These are phyloP conservation scores for Cenopis cana DNA, from an alignment of 2,888 invertebrate genomes.

Conservation along the genomic window DNA sequence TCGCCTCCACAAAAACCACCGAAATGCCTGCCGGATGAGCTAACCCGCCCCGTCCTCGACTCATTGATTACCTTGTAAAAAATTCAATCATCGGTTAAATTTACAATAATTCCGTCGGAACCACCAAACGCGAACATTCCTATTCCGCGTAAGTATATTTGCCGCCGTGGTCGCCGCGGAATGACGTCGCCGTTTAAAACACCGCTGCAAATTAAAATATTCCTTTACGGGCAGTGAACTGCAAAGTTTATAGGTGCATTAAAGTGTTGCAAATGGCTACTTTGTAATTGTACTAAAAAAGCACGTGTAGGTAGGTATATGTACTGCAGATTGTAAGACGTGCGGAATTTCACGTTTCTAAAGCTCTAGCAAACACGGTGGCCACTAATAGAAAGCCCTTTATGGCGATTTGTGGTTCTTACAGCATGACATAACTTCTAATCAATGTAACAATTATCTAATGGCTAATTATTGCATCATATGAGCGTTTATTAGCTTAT, in stretches of 20 bases:
- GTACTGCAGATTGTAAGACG: slow-evolving; percentile 28
- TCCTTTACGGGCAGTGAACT: slow-evolving; percentile 34
- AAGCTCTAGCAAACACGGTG: slow-evolving; percentile 36
- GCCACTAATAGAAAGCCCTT: slow-evolving; percentile 30
- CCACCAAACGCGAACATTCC: slow-evolving; percentile 63
- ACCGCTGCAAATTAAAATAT: slow-evolving; percentile 39
- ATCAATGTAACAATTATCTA: slow-evolving; percentile 6
- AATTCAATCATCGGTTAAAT: slow-evolving; percentile 78
- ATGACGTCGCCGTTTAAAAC: slow-evolving; percentile 37
- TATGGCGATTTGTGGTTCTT: slow-evolving; percentile 19
- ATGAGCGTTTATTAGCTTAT: not conserved
- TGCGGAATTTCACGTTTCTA: slow-evolving; percentile 42
- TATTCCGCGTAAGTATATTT: slow-evolving; percentile 52
- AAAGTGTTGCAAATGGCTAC: slow-evolving; percentile 43
- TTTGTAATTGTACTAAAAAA: slow-evolving; percentile 42
- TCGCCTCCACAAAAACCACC: slow-evolving; percentile 79
- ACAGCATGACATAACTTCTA: slow-evolving; percentile 6
- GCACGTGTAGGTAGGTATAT: slow-evolving; percentile 14
- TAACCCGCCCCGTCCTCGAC: slow-evolving; percentile 82
- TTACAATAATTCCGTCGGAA: slow-evolving; percentile 69
- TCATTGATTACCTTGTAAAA: slow-evolving; percentile 81
- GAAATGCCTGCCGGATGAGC: slow-evolving; percentile 82
- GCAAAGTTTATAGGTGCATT: slow-evolving; percentile 37
- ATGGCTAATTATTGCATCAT: not conserved
- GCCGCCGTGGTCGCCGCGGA: slow-evolving; percentile 42